These are phyloP conservation scores for Pygoscelis adeliae DNA, from an alignment of 2,113 vertebrate species.

Conservation along the genomic window DNA sequence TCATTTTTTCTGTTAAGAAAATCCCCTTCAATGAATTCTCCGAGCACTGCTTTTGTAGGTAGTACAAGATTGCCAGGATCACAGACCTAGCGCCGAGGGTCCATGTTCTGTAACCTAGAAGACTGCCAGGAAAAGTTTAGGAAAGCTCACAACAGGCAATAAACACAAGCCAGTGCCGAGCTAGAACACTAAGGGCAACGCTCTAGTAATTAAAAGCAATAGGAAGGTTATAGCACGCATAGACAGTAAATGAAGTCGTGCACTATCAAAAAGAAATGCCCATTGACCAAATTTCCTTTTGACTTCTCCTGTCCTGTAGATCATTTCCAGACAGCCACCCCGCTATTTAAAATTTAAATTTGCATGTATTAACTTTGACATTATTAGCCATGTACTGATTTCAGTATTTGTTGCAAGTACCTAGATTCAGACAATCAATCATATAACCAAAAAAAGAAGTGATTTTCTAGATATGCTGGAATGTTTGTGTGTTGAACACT, in stretches of 20 bases:
- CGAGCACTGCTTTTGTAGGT: not conserved
- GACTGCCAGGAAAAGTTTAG: not conserved
- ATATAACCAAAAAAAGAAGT: not conserved
- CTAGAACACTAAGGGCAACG: accelerated
- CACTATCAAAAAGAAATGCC: not conserved
- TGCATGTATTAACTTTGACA: not conserved
- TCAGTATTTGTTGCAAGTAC: not conserved
- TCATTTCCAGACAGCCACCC: not conserved
- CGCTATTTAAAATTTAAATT: not conserved
- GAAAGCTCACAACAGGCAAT: not conserved
- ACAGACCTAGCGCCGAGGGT: not conserved
- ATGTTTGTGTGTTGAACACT: not conserved
- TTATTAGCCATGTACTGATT: not conserved
- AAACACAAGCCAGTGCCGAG: not conserved
- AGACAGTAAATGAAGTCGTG: not conserved
- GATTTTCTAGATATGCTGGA: not conserved
- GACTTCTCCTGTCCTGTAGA: not conserved
- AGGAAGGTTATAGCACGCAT: not conserved
- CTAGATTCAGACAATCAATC: not conserved
- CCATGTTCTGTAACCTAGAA: not conserved
- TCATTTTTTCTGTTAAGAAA: not conserved
- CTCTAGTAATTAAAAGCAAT: not conserved
- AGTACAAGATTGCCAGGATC: not conserved
- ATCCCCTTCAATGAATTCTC: not conserved
- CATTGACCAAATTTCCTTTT: not conserved